phyloP scores from a whole-genome alignment of 1,140 invertebrate species.

The Drosophila parabipectinata region DNA sequence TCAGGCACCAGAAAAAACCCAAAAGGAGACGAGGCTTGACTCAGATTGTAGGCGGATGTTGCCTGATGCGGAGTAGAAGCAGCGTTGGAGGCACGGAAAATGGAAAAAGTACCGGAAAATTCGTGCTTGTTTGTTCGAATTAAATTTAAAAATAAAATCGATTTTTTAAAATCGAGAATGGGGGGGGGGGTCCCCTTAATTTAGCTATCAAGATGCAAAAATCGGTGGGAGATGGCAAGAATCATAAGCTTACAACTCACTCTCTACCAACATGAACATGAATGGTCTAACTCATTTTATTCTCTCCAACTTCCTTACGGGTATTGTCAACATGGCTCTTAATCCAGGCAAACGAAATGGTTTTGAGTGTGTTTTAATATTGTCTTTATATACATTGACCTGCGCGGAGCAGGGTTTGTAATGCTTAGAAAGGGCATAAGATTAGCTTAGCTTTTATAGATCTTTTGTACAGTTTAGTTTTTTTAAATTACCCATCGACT shows the following conservation, averaged over 20 bases:
- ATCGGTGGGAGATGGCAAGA: conserved; percentile 1
- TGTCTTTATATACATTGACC: conserved; percentile 56
- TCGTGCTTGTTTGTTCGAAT: no score
- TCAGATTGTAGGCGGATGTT: no score
- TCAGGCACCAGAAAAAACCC: no score
- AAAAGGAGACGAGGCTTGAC: no score
- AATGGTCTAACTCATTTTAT: conserved; percentile 65
- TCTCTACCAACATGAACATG: conserved; percentile 50
- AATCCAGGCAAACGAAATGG: conserved; percentile 22
- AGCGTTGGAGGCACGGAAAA: no score
- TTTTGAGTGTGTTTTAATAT: conserved; percentile 43
- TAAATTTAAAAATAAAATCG: no score
- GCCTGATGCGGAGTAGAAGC: no score
- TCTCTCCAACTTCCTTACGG: conserved; percentile 67
- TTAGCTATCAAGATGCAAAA: neutral
- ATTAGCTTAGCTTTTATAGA: conserved; percentile 45
- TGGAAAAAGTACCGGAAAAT: no score
- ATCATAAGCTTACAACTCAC: neutral
- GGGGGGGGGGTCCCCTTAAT: no score
- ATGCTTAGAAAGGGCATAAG: conserved; percentile 54
- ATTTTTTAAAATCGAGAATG: no score
- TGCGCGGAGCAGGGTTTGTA: conserved; percentile 38
- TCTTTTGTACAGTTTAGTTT: no score
- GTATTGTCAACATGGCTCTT: conserved; percentile 62
- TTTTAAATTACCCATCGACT: no score